Conservation (phyloP, 2,113 vertebrate genomes). For the Cyphomyrus discorhynchus region DNA sequence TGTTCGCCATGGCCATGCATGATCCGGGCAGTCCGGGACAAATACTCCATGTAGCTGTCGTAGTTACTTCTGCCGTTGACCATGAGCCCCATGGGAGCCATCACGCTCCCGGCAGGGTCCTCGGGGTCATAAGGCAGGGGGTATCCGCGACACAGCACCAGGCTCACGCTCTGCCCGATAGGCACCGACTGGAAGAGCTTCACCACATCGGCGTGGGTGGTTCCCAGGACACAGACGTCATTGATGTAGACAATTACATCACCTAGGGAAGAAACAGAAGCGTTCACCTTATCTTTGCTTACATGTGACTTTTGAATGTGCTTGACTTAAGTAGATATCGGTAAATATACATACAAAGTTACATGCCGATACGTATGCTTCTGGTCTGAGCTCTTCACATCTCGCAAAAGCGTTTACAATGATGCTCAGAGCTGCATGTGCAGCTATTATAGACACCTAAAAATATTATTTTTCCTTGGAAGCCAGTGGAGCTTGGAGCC, state of each 20-base stretch:
- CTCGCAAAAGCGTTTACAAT: not conserved
- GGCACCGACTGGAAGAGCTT: conserved; percentile 99
- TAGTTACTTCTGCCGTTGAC: conserved; percentile 93
- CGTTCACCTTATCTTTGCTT: not conserved
- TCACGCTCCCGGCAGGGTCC: conserved; percentile 80
- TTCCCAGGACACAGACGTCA: conserved; percentile 96
- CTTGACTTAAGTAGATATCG: not conserved
- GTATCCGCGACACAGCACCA: conserved; percentile 96
- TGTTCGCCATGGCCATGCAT: conserved; percentile 79
- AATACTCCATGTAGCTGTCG: conserved; percentile 96
- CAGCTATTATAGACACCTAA: not conserved
- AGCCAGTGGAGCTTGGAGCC: not conserved
- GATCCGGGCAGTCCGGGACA: conserved; percentile 92
- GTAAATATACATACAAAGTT: not conserved
- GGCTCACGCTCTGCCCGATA: conserved; percentile 93
- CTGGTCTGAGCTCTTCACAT: not conserved
- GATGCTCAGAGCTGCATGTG: not conserved
- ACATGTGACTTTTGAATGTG: not conserved
- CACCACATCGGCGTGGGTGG: conserved; percentile 97
- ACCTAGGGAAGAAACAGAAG: conserved; percentile 60
- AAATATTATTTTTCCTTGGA: not conserved
- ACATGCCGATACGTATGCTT: not conserved
- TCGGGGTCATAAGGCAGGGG: conserved; percentile 96
- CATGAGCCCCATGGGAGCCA: conserved; percentile 87
- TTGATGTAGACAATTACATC: conserved; percentile 99